Evolutionary conservation across 2,797 vertebrate genomes (phyloP).

Genomic region (Dendrocincla tyrannina): DNA sequence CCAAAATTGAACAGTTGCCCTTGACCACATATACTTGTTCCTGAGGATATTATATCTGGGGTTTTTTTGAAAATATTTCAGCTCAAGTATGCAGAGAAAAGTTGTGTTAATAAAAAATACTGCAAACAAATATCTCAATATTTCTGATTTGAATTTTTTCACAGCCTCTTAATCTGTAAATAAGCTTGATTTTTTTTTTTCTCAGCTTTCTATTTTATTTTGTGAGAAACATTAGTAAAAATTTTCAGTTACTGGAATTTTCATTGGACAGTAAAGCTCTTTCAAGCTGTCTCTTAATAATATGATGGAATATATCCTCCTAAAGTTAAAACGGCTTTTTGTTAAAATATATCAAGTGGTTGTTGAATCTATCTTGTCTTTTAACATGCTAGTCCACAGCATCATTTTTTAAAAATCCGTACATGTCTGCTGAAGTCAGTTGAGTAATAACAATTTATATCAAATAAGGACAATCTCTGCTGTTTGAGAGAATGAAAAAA

Average conservation of each 20-base stretch:
- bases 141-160: constrained; percentile 22
- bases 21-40: background rate
- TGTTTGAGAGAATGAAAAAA: background rate
- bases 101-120: constrained; percentile 1
- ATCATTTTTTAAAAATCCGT: background rate
- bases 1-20: constrained; percentile 6
- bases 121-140: background rate
- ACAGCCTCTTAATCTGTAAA: background rate
- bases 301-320: background rate
- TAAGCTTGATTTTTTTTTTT: background rate
- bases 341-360: background rate
- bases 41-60: background rate
- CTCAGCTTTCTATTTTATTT: background rate
- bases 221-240: background rate
- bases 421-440: background rate
- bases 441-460: background rate
- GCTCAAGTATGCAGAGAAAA: background rate
- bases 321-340: background rate
- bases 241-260: background rate
- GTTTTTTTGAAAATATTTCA: background rate
- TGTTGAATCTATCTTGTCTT: background rate
- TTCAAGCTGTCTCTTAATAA: background rate
- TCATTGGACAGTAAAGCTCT: background rate
- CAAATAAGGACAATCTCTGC: background rate
- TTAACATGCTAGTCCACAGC: background rate